Evolutionary conservation across 1,140 invertebrate genomes (phyloP), one percentile per base, ranked within the genome.

Genomic region (Drosophila bocki): DNA sequence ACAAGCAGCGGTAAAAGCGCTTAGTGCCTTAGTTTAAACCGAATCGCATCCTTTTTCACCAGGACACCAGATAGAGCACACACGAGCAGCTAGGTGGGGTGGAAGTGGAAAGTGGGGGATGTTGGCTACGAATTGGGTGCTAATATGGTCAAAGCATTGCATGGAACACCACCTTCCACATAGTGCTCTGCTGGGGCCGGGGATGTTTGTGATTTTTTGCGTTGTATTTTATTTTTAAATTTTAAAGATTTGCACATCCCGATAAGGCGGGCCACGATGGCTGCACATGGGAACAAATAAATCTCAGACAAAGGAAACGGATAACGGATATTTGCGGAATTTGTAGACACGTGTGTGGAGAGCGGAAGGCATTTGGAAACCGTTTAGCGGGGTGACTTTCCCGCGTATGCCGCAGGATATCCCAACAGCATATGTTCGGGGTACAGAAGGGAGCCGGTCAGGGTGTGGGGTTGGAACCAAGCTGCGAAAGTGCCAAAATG

Each of bases 11-110:
- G 69, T 76, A 85, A 85, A 85, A 85, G 85, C 84, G 85, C 85
- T 90, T 90, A 90, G 85, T 85, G 85, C 85, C 85, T 90, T 90
- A 82, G 81, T 90, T 90, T 90, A 90, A 80, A 90, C 81, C 85
- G 72, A 82, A 82, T 80, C 58, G 57, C 63, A 57, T 29, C 64
- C 71, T 79, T 51, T 72, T 79, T 61, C 13, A 7, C 8, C 26
- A 45, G 71, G 45, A 59, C 65, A 69, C 54, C 58, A 84, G 84
- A 87, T 88, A 88, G 80, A 60, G 61, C 50, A 69, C 64, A 75
- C 68, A 75, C 58, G 33, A 37, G 67, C 48, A 42, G 22, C 47
- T 29, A 15, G 47, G 22, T n/a, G 47, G 47, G 47, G 22, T 39
- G 67, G 35, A 47, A 26, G 22, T 39, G 67, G 35, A 47, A 26